These are phyloP conservation scores for Platygyra sinensis DNA, from an alignment of 64 coral and sea anemone species.

Conservation along the genomic window DNA sequence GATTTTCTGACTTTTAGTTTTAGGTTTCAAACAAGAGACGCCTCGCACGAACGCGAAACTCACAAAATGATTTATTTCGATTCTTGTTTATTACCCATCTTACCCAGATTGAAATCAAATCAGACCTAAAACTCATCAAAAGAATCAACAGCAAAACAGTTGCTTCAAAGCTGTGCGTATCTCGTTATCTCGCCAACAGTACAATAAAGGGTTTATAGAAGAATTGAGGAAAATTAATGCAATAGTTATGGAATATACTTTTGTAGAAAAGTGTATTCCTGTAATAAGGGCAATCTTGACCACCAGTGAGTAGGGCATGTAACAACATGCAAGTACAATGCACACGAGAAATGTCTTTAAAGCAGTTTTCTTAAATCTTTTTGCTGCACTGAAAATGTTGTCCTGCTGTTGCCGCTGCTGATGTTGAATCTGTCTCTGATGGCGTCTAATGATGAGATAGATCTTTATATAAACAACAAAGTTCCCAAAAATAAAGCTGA, in stretches of 20 bases:
- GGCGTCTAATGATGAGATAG: slow-evolving; percentile 4
- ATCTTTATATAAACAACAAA: neutral
- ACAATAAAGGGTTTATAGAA: neutral
- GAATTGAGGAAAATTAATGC: neutral
- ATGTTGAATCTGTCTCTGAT: slow-evolving; percentile 22
- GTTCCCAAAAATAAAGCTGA: no score
- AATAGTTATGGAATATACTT: no score
- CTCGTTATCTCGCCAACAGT: neutral
- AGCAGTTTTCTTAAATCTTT: slow-evolving; percentile 16
- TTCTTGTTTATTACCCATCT: no score
- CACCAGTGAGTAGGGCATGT: neutral
- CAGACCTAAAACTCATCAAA: no score
- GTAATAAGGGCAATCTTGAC: no score
- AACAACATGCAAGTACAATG: neutral
- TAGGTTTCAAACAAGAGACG: no score
- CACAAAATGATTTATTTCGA: no score
- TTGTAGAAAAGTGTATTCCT: no score
- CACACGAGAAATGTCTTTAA: neutral
- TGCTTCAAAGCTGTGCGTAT: neutral
- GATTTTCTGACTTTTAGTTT: no score
- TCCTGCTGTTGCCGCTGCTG: neutral
- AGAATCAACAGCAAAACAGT: neutral
- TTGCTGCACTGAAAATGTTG: neutral
- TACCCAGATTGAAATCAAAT: no score
- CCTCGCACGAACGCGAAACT: no score